Percentiles rank a stretch among this genome's conserved stretches.
phyloP scores from a whole-genome alignment of 2,113 vertebrate species.

The Ochotona curzoniae region DNA sequence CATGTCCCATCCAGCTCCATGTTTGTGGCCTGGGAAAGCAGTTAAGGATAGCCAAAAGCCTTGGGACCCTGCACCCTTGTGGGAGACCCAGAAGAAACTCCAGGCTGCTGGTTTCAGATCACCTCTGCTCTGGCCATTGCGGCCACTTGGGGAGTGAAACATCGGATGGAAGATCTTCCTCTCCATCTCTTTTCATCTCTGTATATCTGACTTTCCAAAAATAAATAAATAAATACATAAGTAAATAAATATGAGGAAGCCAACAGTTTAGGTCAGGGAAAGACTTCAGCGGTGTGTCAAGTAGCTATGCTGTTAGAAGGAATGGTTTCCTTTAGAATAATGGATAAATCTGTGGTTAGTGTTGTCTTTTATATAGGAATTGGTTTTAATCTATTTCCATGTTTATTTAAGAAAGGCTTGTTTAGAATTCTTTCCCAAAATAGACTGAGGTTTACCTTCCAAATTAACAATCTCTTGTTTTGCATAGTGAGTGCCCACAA shows the following conservation, averaged over 20 bases:
- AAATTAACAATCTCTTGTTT: neutral
- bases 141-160: no score
- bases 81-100: no score
- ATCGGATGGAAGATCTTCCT: no score
- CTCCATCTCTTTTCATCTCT: no score
- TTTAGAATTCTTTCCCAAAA: constrained; percentile 59
- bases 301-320: neutral
- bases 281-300: neutral
- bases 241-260: neutral
- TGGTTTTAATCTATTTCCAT: neutral
- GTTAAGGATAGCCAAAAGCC: no score
- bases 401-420: constrained; percentile 31
- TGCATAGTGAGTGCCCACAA: neutral
- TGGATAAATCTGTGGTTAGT: neutral
- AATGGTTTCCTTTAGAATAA: neutral
- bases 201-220: no score
- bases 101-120: no score
- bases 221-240: no score
- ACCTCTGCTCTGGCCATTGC: no score
- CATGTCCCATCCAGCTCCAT: no score
- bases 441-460: constrained; percentile 46
- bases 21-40: no score
- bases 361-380: constrained; percentile 17
- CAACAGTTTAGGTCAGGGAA: neutral
- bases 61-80: no score